Percentiles rank a stretch among this genome's conserved stretches.
These are phyloP conservation scores for Myripristis murdjan DNA, from an alignment of 2,797 vertebrate species.

Conservation along the genomic window DNA sequence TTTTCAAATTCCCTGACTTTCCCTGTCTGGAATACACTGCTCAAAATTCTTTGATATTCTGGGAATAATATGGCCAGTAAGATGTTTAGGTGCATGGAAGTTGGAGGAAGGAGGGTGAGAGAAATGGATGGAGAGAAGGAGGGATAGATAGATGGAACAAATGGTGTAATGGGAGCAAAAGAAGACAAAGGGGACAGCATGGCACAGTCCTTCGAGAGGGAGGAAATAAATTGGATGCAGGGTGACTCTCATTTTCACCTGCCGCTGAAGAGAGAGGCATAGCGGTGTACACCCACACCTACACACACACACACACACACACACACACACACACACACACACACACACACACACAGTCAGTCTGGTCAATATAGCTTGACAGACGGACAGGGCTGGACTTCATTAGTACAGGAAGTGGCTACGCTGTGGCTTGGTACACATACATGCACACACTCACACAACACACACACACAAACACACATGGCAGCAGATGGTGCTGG, in stretches of 20 bases:
- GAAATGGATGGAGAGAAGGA: background rate
- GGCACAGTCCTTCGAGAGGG: slow-evolving; percentile 44
- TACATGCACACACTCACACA: slow-evolving; percentile 4
- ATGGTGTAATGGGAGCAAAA: background rate
- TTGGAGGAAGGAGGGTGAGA: slow-evolving; percentile 15
- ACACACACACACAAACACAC: background rate
- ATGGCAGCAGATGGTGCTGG: slow-evolving; percentile 49
- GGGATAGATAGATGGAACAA: background rate
- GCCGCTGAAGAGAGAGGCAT: slow-evolving; percentile 35
- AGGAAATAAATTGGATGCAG: slow-evolving; percentile 61
- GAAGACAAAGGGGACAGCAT: background rate
- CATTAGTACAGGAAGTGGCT: slow-evolving; percentile 68
- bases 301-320: background rate
- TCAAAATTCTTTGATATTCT: too few relatives aligned
- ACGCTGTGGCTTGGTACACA: background rate
- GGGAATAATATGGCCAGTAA: too few relatives aligned
- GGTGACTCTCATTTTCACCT: slow-evolving; percentile 56
- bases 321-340: background rate
- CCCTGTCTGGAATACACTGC: too few relatives aligned
- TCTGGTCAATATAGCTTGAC: background rate
- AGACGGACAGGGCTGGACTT: slow-evolving; percentile 57
- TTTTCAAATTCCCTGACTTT: too few relatives aligned
- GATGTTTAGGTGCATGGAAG: too few relatives aligned
- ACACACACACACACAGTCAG: background rate
- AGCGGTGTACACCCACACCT: too few relatives aligned